Evolutionary conservation across 2,113 vertebrate species (phyloP), one percentile per base, ranked within the genome.

Genomic region (Oxyruncus cristatus): DNA sequence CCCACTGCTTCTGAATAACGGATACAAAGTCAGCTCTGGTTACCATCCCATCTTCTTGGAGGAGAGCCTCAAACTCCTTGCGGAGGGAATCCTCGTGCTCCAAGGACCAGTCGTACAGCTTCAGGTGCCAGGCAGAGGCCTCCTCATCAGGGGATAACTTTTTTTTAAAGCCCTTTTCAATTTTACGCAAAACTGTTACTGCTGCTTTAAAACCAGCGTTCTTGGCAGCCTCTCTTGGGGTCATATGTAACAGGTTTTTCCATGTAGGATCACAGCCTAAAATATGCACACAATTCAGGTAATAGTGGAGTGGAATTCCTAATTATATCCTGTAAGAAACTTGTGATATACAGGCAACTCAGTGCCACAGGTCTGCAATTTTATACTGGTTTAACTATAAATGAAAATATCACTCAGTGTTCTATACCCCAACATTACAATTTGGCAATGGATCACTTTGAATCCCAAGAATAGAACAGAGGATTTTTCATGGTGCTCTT

Each of bases 191-290:
- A 83, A 99, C 99, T 70, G 98, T 97, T 41, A 76, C 89, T 6
- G 98, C 98, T 30, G 98, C 98, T 95, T 99, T 99, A 97, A 99
- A 98, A 67, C 98, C 98, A 0, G 46, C 72, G 1, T 97, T 97
- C 96, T 98, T 99, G 62, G 99, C 99, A 27, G 98, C 42, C 7
- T 95, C 96, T 92, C 97, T 98, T 2, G 99, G 98, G 2, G 98
- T 97, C 79, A 98, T 93, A 44, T 98, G 97, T 4, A 98, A 96
- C 70, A 97, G 53, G 95, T 99, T 99, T 93, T 97, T 98, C 96
- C 98, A 96, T 18, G 98, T 99, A 63, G 99, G 98, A 96, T 99
- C 99, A 95, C 99, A 99, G 76, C 99, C 99, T 99, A 78, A 93
- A 96, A 88, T 24, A 86, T 1, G 91, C 92, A 76, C 30, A 61